Conservation (phyloP, 2,888 invertebrate species). For the Neoaliturus tenellus region DNA sequence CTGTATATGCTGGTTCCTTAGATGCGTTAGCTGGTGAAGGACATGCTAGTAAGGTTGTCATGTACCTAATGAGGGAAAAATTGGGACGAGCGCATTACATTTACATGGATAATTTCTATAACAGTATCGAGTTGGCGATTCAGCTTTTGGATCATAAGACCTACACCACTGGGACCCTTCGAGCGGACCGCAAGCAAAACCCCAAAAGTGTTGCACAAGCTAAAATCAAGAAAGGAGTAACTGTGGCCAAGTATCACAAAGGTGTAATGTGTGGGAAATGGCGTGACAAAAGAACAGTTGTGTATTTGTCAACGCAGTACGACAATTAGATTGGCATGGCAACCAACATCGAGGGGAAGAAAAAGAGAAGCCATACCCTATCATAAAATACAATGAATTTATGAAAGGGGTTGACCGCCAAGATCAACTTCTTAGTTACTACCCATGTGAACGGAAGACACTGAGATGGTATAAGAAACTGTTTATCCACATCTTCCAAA, state of each 20-base stretch:
- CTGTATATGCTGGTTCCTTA: not conserved
- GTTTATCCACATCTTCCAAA: not conserved
- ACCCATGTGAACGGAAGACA: not conserved
- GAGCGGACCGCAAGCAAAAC: conserved; percentile 31
- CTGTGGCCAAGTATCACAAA: not conserved
- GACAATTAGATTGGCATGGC: not conserved
- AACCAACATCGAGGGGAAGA: not conserved
- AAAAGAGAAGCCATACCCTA: not conserved
- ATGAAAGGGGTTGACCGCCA: conserved; percentile 36
- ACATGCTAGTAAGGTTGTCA: conserved; percentile 2
- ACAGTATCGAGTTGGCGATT: not conserved
- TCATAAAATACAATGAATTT: not conserved
- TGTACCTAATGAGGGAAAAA: conserved; percentile 3
- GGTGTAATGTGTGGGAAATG: not conserved
- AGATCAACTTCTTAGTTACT: conserved; percentile 27
- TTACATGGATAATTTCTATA: conserved; percentile 29
- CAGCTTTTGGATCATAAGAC: conserved; percentile 49
- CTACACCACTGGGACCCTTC: conserved; percentile 54
- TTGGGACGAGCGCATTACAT: not conserved
- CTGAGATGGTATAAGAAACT: conserved; percentile 11
- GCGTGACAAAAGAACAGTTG: not conserved
- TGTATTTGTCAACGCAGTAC: not conserved
- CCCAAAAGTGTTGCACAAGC: conserved; percentile 28
- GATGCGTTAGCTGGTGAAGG: not conserved
- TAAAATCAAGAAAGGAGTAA: conserved; percentile 54